Evolutionary conservation across 2,113 vertebrate genomes (phyloP).

Genomic region (crab-eating macaque (Macaca fascicularis)): T2T-MFA8v1.1 NC_088391.1:22559001-22559500

Average conservation of each 20-base stretch:
- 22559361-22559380: slow-evolving; percentile 12
- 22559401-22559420: slow-evolving; percentile 44
- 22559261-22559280: neutral
- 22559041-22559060: neutral
- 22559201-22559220: neutral
- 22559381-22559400: slow-evolving; percentile 57
- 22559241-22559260: neutral
- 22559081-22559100: neutral
- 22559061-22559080: neutral
- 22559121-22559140: neutral
- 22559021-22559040: neutral
- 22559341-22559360: neutral
- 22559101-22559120: neutral
- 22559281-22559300: neutral
- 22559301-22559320: slow-evolving; percentile 12
- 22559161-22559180: neutral
- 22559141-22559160: neutral
- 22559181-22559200: neutral
- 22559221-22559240: neutral
- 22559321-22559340: slow-evolving; percentile 24
- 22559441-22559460: neutral
- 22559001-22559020: neutral
- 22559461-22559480: neutral
- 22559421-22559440: slow-evolving; percentile 54
- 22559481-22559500: slow-evolving; percentile 8